Evolutionary conservation across 2,113 vertebrate genomes (phyloP).

Genomic region (Crotalus helleri): DNA sequence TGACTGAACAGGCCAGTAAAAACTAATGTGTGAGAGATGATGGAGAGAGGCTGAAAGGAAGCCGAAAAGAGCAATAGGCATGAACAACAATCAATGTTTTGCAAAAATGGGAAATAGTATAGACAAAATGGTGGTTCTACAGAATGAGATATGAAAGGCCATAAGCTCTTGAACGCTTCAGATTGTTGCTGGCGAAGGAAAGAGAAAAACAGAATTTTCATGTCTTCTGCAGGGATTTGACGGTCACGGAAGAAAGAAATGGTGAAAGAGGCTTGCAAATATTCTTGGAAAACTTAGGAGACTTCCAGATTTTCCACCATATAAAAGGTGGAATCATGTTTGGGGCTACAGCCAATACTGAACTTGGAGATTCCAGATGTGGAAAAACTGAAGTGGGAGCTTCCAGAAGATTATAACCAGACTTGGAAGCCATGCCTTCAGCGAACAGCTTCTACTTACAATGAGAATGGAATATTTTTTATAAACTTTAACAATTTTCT

Average conservation of each 20-base stretch:
- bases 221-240: not conserved
- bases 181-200: not conserved
- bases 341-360: not conserved
- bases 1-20: not conserved
- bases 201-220: not conserved
- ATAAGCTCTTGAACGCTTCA: not conserved
- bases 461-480: not conserved
- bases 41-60: not conserved
- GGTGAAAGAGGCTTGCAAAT: not conserved
- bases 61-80: not conserved
- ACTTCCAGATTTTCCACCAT: not conserved
- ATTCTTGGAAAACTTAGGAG: not conserved
- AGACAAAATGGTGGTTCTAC: not conserved
- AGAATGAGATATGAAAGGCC: not conserved
- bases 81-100: not conserved
- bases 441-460: not conserved
- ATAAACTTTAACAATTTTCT: not conserved
- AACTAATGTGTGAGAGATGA: not conserved
- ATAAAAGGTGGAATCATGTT: not conserved
- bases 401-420: not conserved
- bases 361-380: not conserved
- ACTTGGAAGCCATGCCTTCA: not conserved
- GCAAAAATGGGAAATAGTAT: not conserved
- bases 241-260: not conserved
- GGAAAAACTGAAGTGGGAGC: not conserved